Percentiles rank a stretch among this genome's conserved stretches.
Conservation (phyloP, 2,113 vertebrate genomes). For the Callorhinus ursinus region DNA sequence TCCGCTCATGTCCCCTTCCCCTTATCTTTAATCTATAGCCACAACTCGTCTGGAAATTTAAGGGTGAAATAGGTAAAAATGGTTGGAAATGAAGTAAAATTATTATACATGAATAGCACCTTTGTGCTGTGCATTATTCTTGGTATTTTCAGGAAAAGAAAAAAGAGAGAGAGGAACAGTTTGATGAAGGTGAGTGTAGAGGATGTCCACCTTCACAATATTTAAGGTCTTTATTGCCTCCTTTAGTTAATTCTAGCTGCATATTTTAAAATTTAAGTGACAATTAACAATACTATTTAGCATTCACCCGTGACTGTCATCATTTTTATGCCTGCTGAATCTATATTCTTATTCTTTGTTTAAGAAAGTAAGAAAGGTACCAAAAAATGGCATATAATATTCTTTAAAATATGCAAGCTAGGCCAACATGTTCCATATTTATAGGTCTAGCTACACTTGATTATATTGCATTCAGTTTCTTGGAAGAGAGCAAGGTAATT, state of each 20-base stretch:
- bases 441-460: slow-evolving; percentile 39
- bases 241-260: neutral
- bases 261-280: slow-evolving; percentile 38
- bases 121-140: neutral
- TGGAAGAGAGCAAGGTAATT: slow-evolving; percentile 62
- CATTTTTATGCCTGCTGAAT: neutral
- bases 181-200: neutral
- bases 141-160: neutral
- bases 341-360: neutral
- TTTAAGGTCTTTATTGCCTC: neutral
- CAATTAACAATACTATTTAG: neutral
- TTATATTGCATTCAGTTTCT: slow-evolving; percentile 73
- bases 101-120: neutral
- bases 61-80: neutral
- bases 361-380: neutral
- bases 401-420: slow-evolving; percentile 33
- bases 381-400: neutral
- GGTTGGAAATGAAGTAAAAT: neutral
- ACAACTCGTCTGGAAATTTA: neutral
- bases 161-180: neutral
- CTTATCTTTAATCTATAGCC: neutral
- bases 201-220: neutral
- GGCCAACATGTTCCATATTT: slow-evolving; percentile 51
- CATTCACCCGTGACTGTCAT: neutral
- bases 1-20: rapidly evolving